Conservation (phyloP, 1,140 invertebrate genomes). For the Drosophila kurseongensis region DNA sequence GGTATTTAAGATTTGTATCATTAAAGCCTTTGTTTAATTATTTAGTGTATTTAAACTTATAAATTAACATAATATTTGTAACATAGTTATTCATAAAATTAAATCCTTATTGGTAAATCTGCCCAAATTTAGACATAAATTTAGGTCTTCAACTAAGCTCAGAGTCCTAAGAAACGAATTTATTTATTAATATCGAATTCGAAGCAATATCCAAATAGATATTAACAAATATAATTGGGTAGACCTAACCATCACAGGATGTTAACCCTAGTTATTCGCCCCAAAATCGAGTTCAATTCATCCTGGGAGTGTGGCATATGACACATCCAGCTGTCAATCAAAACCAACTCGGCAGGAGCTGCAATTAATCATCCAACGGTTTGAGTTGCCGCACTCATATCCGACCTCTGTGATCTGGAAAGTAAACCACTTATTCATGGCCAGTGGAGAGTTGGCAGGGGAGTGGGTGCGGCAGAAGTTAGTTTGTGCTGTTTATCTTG, state of each 20-base stretch:
- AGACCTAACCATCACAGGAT: neutral
- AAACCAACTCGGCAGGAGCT: slow-evolving; percentile 40
- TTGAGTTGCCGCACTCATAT: slow-evolving; percentile 46
- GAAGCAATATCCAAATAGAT: neutral
- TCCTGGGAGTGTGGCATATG: slow-evolving; percentile 33
- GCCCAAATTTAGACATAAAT: too few relatives aligned
- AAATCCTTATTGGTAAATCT: too few relatives aligned
- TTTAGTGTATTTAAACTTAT: too few relatives aligned
- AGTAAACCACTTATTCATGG: slow-evolving; percentile 56
- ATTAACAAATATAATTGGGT: neutral
- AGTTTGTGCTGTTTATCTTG: slow-evolving; percentile 54
- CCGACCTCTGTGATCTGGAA: slow-evolving; percentile 45
- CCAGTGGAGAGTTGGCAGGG: slow-evolving; percentile 25
- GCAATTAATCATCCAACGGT: slow-evolving; percentile 49
- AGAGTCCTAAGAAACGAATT: too few relatives aligned
- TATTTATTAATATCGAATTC: neutral
- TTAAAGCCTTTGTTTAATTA: too few relatives aligned
- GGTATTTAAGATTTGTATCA: too few relatives aligned
- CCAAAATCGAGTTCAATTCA: slow-evolving; percentile 20
- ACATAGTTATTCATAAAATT: too few relatives aligned
- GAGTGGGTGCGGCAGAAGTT: slow-evolving; percentile 17
- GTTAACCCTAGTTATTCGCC: slow-evolving; percentile 1
- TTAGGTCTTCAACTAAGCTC: too few relatives aligned
- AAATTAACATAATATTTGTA: too few relatives aligned
- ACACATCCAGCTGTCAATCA: slow-evolving; percentile 51